phyloP scores from a whole-genome alignment of 2,797 vertebrate species.

The Cryptoblepharus egeriae region DNA sequence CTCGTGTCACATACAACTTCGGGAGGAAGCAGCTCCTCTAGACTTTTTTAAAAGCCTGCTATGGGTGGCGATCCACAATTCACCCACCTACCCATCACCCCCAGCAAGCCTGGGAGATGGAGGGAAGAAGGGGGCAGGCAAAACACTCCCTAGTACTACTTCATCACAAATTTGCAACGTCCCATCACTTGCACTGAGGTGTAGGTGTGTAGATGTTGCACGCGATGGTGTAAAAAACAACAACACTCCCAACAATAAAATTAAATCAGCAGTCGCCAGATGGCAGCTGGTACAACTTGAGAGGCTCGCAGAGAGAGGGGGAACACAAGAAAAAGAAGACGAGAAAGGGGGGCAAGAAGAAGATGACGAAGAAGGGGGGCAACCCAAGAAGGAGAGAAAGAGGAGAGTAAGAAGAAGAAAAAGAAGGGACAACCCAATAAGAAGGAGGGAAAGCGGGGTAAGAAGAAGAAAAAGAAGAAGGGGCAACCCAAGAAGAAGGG shows the following conservation, averaged over 20 bases:
- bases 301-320: conserved; percentile 44
- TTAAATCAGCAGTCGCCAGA: conserved; percentile 76
- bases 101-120: too few species aligned
- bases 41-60: not conserved
- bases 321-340: too few species aligned
- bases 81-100: too few species aligned
- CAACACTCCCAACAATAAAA: conserved; percentile 59
- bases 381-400: too few species aligned
- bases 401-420: too few species aligned
- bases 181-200: not conserved
- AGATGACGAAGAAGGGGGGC: too few species aligned
- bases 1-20: conserved; percentile 65
- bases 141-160: not conserved
- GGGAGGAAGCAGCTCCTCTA: conserved; percentile 25
- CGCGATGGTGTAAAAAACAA: conserved; percentile 56
- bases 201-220: conserved; percentile 34
- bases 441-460: too few species aligned
- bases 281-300: conserved; percentile 76
- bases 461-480: too few species aligned
- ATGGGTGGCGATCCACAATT: not conserved
- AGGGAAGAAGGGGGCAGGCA: too few species aligned
- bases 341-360: too few species aligned
- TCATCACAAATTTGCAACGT: not conserved
- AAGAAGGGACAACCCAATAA: too few species aligned
- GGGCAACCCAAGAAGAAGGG: too few species aligned